Percentiles rank a stretch among this genome's conserved stretches.
phyloP scores from a whole-genome alignment of 2,113 vertebrate species.

The Xyrauchen texanus region DNA sequence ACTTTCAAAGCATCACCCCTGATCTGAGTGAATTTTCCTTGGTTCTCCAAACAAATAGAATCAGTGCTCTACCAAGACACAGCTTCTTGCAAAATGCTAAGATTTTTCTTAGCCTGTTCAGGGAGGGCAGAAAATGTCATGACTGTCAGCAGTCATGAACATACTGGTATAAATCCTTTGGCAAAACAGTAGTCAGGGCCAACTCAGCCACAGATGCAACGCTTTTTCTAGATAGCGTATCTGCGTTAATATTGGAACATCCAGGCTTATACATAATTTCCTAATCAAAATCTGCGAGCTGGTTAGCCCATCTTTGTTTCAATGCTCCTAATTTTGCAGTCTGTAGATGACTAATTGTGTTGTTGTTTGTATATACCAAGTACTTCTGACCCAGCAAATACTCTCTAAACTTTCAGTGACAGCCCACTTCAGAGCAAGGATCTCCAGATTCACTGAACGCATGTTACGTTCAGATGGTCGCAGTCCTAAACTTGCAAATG shows the following conservation, averaged over 20 bases:
- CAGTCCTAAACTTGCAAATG: too few species aligned
- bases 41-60: neutral
- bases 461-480: neutral
- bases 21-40: neutral
- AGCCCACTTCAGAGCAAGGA: neutral
- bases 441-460: neutral
- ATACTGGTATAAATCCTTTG: too few species aligned
- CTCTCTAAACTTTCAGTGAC: neutral
- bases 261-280: too few species aligned
- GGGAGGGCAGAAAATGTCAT: too few species aligned
- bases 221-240: too few species aligned
- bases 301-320: neutral
- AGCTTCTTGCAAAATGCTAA: too few species aligned
- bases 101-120: too few species aligned
- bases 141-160: too few species aligned
- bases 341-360: neutral
- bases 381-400: neutral
- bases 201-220: too few species aligned
- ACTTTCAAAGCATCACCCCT: neutral
- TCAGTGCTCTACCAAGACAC: neutral
- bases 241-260: too few species aligned
- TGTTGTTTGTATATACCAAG: neutral
- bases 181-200: too few species aligned
- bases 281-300: neutral
- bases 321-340: conserved; percentile 12